Evolutionary conservation across 2,888 invertebrate species (phyloP).

Genomic region (Agapostemon virescens): DNA sequence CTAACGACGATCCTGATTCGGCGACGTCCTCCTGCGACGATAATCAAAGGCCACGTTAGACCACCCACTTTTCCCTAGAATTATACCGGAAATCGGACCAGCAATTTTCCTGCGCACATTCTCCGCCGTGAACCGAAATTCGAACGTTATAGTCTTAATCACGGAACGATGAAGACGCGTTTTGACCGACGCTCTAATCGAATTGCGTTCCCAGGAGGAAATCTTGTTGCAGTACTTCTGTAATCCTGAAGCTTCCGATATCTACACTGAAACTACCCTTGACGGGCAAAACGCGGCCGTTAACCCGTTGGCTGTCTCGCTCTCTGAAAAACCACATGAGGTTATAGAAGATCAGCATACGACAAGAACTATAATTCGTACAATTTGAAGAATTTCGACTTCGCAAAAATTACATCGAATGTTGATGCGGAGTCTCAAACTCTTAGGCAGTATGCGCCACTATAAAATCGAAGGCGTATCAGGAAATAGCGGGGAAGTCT

Average conservation of each 20-base stretch:
- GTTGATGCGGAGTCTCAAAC: too few relatives aligned
- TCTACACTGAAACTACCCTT: background rate
- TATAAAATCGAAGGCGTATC: too few relatives aligned
- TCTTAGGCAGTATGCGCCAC: too few relatives aligned
- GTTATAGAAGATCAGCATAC: too few relatives aligned
- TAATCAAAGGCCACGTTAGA: constrained; percentile 55
- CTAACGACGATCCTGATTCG: constrained; percentile 42
- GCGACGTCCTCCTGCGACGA: constrained; percentile 24
- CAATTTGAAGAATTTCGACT: background rate
- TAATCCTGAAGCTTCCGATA: background rate
- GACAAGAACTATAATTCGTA: background rate
- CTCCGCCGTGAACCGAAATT: constrained; percentile 38
- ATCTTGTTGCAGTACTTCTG: constrained; percentile 8
- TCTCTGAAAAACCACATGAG: too few relatives aligned
- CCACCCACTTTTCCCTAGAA: constrained; percentile 28
- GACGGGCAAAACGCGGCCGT: background rate
- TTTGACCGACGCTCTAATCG: constrained; percentile 15
- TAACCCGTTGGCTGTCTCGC: too few relatives aligned
- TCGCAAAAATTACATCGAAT: too few relatives aligned
- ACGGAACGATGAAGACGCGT: constrained; percentile 47
- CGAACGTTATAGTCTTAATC: constrained; percentile 49
- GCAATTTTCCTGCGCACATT: constrained; percentile 51
- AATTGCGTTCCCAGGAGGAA: constrained; percentile 1
- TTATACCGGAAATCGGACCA: constrained; percentile 52
- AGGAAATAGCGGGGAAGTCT: too few relatives aligned